These are phyloP conservation scores for Carapus acus DNA, from an alignment of 2,797 vertebrate species.

Conservation along the genomic window DNA sequence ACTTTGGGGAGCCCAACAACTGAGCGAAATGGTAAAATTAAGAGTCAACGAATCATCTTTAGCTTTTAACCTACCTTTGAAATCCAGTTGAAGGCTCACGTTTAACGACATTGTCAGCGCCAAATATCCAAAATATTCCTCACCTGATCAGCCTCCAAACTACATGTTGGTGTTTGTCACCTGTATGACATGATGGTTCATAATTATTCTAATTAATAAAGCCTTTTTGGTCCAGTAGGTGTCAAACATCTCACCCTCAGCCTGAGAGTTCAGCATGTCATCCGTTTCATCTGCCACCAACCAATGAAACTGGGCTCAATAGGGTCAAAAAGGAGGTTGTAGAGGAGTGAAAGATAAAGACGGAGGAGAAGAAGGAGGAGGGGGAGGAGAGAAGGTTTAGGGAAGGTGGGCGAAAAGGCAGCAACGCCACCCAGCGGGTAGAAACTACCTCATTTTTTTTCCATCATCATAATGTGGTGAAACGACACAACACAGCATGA, in stretches of 20 bases:
- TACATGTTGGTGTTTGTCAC: too few species aligned
- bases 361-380: conserved; percentile 2
- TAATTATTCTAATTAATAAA: too few species aligned
- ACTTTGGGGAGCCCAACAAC: too few species aligned
- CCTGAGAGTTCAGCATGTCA: not conserved
- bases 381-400: not conserved
- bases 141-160: too few species aligned
- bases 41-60: too few species aligned
- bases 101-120: too few species aligned
- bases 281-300: conserved; percentile 3
- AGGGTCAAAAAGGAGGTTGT: conserved; percentile 24
- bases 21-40: too few species aligned
- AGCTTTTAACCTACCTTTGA: too few species aligned
- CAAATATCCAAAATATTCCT: too few species aligned
- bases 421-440: conserved; percentile 42
- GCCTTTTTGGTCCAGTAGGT: not conserved
- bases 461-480: conserved; percentile 55
- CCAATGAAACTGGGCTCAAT: conserved; percentile 45
- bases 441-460: conserved; percentile 49
- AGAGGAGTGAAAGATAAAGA: conserved; percentile 16
- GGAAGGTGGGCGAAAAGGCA: conserved; percentile 10
- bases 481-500: conserved; percentile 63
- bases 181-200: too few species aligned
- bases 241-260: not conserved
- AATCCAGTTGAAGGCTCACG: too few species aligned